These are phyloP conservation scores for Caenorhabditis zanzibari DNA, from an alignment of 2,888 invertebrate species.

Conservation along the genomic window DNA sequence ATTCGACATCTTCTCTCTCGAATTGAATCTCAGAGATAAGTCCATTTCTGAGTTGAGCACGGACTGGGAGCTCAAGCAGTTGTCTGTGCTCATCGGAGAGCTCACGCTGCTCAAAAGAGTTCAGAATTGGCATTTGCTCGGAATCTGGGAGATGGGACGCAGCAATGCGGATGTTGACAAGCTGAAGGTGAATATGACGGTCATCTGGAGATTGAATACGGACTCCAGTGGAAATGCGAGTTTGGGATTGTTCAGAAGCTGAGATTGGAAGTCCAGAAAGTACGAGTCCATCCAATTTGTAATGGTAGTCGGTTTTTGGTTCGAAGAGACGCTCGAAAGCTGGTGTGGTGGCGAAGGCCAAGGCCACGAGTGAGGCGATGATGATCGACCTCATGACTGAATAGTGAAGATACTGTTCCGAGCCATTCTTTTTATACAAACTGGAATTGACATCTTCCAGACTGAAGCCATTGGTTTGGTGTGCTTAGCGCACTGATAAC, in stretches of 20 bases:
- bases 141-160: constrained; percentile 58
- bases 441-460: constrained; percentile 10
- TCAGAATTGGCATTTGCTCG: constrained; percentile 53
- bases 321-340: constrained; percentile 59
- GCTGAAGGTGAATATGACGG: constrained; percentile 58
- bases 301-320: constrained; percentile 65
- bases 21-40: constrained; percentile 74
- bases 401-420: constrained; percentile 26
- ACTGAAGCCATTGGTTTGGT: not conserved
- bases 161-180: constrained; percentile 62
- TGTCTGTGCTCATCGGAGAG: constrained; percentile 67
- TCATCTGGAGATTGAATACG: constrained; percentile 63
- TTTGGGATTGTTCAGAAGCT: constrained; percentile 59
- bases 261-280: constrained; percentile 67
- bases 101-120: constrained; percentile 72
- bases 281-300: constrained; percentile 65
- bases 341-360: constrained; percentile 68
- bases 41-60: constrained; percentile 77
- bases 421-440: constrained; percentile 40
- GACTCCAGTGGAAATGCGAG: constrained; percentile 64
- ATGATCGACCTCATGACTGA: constrained; percentile 65
- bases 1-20: constrained; percentile 69
- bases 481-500: constrained; percentile 22
- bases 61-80: constrained; percentile 74
- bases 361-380: constrained; percentile 68